Conservation (phyloP, 2,888 invertebrate genomes). For the Apamea anceps region DNA sequence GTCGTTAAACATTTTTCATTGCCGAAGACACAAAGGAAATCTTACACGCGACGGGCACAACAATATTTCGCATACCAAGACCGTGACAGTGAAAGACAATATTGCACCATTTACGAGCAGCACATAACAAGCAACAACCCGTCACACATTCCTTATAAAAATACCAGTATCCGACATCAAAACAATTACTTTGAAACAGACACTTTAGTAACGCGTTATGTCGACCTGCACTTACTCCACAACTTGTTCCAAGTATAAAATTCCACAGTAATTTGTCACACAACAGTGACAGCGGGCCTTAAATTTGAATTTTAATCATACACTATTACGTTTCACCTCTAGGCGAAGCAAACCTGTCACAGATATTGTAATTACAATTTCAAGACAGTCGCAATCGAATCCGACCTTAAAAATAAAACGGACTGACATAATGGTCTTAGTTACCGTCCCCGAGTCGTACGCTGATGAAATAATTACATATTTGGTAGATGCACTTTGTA, state of each 20-base stretch:
- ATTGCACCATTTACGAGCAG: conserved; percentile 53
- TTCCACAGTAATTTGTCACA: conserved; percentile 71
- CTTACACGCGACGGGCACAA: conserved; percentile 5
- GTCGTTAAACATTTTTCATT: conserved; percentile 35
- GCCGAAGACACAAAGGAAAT: conserved; percentile 26
- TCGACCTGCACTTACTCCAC: conserved; percentile 39
- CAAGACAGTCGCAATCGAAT: conserved; percentile 61
- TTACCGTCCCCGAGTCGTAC: conserved; percentile 62
- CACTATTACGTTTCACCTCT: conserved; percentile 72
- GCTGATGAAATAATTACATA: conserved; percentile 80
- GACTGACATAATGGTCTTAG: conserved; percentile 69
- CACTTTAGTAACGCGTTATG: conserved; percentile 56
- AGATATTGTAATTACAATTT: conserved; percentile 75
- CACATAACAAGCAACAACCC: conserved; percentile 28
- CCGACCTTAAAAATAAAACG: conserved; percentile 62
- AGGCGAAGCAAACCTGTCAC: conserved; percentile 75
- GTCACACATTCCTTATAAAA: conserved; percentile 59
- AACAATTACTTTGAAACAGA: conserved; percentile 61
- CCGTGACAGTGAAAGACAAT: conserved; percentile 51
- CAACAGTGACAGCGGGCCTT: conserved; percentile 58
- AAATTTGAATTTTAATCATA: conserved; percentile 73
- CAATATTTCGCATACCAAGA: conserved; percentile 39
- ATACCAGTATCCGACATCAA: conserved; percentile 54
- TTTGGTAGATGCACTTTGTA: conserved; percentile 70
- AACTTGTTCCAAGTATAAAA: conserved; percentile 62